Conservation (phyloP, 2,888 invertebrate species). For the Philaethria dido region DNA sequence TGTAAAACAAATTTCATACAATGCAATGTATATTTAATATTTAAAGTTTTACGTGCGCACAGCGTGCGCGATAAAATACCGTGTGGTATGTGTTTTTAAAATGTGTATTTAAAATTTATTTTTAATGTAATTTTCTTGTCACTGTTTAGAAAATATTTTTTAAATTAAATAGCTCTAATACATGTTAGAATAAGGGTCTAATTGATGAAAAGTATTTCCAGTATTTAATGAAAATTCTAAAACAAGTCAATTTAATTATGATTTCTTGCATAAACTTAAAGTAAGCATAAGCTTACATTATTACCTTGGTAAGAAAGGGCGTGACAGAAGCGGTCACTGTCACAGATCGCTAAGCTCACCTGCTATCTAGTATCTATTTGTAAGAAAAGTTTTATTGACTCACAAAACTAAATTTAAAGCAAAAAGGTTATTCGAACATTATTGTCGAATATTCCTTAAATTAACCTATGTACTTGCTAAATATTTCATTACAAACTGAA, state of each 20-base stretch:
- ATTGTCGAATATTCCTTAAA: not conserved
- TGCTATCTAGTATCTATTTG: constrained; percentile 2
- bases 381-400: not conserved
- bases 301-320: constrained; percentile 47
- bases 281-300: constrained; percentile 17
- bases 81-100: too few relatives aligned
- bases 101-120: too few relatives aligned
- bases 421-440: not conserved
- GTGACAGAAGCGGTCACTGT: constrained; percentile 57
- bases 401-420: not conserved
- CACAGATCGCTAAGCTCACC: constrained; percentile 49
- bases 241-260: not conserved
- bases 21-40: too few relatives aligned
- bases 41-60: too few relatives aligned
- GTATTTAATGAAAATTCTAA: not conserved
- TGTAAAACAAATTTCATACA: not conserved
- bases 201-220: not conserved
- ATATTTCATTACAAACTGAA: not conserved
- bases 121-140: too few relatives aligned
- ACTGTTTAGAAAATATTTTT: too few relatives aligned
- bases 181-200: too few relatives aligned
- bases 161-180: too few relatives aligned
- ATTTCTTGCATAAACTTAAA: constrained; percentile 29
- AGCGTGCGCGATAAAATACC: too few relatives aligned
- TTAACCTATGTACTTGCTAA: not conserved